Evolutionary conservation across 2,113 vertebrate species (phyloP).

Genomic region (Antechinus stuartii): DNA sequence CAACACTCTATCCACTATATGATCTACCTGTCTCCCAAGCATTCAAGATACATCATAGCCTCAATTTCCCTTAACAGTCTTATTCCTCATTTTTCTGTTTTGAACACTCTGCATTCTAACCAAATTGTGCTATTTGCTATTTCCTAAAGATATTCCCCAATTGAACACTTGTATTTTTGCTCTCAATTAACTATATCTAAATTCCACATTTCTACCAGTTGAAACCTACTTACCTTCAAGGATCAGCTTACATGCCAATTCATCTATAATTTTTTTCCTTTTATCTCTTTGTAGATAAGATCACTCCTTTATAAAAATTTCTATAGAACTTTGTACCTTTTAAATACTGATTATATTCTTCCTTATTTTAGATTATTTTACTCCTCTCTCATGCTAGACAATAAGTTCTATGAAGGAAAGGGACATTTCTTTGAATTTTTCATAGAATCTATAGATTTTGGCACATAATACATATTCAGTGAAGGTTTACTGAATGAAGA

Average conservation of each 20-base stretch:
- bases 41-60: not conserved
- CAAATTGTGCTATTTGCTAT: not conserved
- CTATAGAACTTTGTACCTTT: not conserved
- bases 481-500: slow-evolving; percentile 3
- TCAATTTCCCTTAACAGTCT: not conserved
- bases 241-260: not conserved
- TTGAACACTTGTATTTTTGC: not conserved
- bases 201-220: not conserved
- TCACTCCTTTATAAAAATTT: not conserved
- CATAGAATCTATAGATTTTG: not conserved
- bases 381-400: not conserved
- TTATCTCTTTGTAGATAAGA: not conserved
- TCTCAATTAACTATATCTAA: not conserved
- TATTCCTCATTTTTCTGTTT: not conserved
- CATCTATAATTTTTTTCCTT: not conserved
- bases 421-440: not conserved
- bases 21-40: not conserved
- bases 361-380: not conserved
- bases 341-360: not conserved
- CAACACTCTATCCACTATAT: not conserved
- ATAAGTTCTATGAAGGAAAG: not conserved
- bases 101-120: not conserved
- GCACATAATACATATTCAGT: not conserved
- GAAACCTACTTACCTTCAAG: not conserved
- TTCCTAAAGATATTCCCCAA: not conserved